A percentile compares a stretch with the other conserved stretches of the same genome.
Evolutionary conservation across 2,888 invertebrate genomes (phyloP).

Genomic region (Aquatica leii): DNA sequence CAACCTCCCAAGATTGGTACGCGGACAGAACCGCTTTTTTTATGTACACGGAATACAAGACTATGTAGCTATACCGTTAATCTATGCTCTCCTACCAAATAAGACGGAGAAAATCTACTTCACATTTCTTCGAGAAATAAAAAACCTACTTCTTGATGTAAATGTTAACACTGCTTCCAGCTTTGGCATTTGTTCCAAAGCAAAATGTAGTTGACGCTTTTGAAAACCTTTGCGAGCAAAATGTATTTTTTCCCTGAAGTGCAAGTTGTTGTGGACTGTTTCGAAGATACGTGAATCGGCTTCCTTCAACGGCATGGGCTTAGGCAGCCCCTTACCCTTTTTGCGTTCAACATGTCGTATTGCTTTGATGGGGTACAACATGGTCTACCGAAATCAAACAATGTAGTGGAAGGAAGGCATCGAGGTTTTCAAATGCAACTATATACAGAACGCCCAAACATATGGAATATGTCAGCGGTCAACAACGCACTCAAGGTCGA

Average conservation of each 20-base stretch:
- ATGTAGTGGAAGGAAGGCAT: conserved; percentile 7
- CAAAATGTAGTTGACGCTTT: background rate
- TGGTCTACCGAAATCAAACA: conserved; percentile 5
- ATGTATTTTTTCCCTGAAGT: background rate
- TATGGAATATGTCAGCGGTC: background rate
- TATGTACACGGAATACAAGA: no score
- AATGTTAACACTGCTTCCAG: background rate
- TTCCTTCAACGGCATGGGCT: conserved; percentile 1
- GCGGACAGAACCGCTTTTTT: no score
- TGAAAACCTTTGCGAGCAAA: background rate
- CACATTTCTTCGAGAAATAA: no score
- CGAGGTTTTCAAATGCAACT: conserved; percentile 8
- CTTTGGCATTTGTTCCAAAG: background rate
- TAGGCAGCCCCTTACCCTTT: background rate
- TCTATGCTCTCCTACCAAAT: no score
- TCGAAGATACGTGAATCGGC: background rate
- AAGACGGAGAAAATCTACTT: background rate
- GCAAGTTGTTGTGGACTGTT: no score
- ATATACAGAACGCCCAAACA: conserved; percentile 7
- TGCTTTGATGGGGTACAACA: conserved; percentile 7
- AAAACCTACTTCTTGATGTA: background rate
- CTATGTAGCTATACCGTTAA: no score
- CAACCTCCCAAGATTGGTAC: background rate
- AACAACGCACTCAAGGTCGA: background rate
- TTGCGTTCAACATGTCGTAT: conserved; percentile 4